Evolutionary conservation across 2,113 vertebrate genomes (phyloP).

Genomic region (Bucco capensis): DNA sequence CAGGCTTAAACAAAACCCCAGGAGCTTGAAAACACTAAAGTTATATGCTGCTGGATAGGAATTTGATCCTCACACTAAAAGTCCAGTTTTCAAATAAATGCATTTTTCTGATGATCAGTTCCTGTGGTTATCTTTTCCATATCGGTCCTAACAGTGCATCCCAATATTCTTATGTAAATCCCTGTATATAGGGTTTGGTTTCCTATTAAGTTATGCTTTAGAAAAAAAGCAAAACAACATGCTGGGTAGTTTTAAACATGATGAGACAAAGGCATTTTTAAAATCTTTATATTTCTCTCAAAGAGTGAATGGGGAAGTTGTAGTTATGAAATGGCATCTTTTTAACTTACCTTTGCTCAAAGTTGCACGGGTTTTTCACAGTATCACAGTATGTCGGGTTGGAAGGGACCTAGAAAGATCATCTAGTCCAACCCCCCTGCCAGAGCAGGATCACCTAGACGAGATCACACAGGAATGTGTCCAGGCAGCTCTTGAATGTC

Average conservation of each 20-base stretch:
- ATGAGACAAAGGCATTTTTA: neutral
- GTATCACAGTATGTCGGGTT: no score
- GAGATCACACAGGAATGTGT: no score
- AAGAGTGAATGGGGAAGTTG: neutral
- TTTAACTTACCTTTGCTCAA: neutral
- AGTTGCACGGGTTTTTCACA: no score
- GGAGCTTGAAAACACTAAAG: neutral
- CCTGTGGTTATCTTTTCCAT: neutral
- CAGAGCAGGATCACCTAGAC: no score
- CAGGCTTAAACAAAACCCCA: neutral
- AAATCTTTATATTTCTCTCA: neutral
- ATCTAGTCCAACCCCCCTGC: no score
- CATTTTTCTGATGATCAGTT: neutral
- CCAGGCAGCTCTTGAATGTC: no score
- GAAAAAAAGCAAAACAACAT: neutral
- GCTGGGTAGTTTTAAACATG: neutral
- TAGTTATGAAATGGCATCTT: neutral
- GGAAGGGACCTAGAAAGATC: no score
- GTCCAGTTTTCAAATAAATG: neutral
- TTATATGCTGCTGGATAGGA: neutral
- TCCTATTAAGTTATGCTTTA: neutral
- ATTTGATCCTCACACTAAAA: neutral
- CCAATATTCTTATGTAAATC: neutral
- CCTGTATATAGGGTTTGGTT: neutral
- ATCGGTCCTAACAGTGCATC: neutral